Conservation (phyloP, 35 echinoderm and acorn worm genomes). For the Hemicentrotus pulcherrimus region DNA sequence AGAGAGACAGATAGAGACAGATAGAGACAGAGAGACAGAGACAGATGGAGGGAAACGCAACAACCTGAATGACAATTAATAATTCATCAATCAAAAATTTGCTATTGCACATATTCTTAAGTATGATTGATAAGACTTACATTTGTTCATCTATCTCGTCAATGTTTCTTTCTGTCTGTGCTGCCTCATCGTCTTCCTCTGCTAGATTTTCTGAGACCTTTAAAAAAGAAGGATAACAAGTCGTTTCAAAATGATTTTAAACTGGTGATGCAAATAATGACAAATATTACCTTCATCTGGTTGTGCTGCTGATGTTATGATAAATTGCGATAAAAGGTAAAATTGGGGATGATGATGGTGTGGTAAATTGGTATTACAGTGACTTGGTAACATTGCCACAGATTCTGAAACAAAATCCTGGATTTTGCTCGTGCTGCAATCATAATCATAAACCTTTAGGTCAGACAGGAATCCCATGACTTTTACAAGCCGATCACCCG, state of each 20-base stretch:
- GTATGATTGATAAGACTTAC: slow-evolving; percentile 64
- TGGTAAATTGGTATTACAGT: no score
- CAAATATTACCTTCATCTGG: not conserved
- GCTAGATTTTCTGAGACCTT: slow-evolving; percentile 85
- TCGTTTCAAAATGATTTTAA: not conserved
- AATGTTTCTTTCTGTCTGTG: slow-evolving; percentile 95
- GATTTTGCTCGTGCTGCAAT: no score
- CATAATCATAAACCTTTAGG: no score
- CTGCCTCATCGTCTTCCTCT: slow-evolving; percentile 85
- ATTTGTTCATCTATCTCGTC: slow-evolving; percentile 99
- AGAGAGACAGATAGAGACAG: no score
- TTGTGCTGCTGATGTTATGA: not conserved
- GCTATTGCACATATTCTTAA: not conserved
- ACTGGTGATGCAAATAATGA: not conserved
- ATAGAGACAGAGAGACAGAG: no score
- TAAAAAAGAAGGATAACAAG: not conserved
- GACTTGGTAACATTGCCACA: no score
- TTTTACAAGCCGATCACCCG: no score
- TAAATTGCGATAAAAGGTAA: not conserved
- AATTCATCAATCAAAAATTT: no score
- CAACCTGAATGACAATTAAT: no score
- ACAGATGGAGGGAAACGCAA: not conserved
- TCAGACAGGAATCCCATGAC: no score
- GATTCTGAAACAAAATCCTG: no score
- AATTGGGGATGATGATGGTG: not conserved